These are phyloP conservation scores for Apoderus coryli DNA, from an alignment of 2,888 invertebrate species.

Conservation along the genomic window DNA sequence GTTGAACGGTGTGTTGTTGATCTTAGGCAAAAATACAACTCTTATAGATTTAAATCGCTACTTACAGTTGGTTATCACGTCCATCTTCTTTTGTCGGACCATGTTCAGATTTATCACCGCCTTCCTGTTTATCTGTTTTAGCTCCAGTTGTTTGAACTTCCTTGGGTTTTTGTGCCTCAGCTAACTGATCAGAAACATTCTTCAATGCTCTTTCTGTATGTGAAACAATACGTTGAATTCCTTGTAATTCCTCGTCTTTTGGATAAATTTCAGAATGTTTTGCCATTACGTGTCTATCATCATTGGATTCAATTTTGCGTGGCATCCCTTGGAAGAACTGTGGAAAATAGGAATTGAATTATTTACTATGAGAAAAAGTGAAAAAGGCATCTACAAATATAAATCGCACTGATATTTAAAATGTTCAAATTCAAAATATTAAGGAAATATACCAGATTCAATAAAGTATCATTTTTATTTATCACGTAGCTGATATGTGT, in stretches of 20 bases:
- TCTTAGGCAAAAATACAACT: too few species aligned
- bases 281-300: slow-evolving; percentile 89
- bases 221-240: slow-evolving; percentile 83
- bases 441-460: too few species aligned
- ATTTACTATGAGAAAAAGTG: too few species aligned
- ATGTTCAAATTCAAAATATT: too few species aligned
- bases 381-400: too few species aligned
- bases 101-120: slow-evolving; percentile 36
- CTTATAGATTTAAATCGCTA: too few species aligned
- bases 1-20: too few species aligned
- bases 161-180: slow-evolving; percentile 38
- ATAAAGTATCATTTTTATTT: too few species aligned
- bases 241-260: slow-evolving; percentile 72
- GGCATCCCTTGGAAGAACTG: slow-evolving; percentile 34
- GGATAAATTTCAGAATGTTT: slow-evolving; percentile 92
- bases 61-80: slow-evolving; percentile 65
- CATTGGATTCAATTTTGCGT: slow-evolving; percentile 80
- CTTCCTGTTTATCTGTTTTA: slow-evolving; percentile 20
- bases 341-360: slow-evolving; percentile 32
- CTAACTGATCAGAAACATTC: slow-evolving; percentile 79
- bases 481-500: too few species aligned
- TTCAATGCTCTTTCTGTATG: slow-evolving; percentile 90
- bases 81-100: slow-evolving; percentile 46
- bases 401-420: too few species aligned
- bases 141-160: slow-evolving; percentile 18